Base-by-base conservation (phyloP, 2,113 vertebrate genomes). In the Oncorhynchus clarkii region DNA sequence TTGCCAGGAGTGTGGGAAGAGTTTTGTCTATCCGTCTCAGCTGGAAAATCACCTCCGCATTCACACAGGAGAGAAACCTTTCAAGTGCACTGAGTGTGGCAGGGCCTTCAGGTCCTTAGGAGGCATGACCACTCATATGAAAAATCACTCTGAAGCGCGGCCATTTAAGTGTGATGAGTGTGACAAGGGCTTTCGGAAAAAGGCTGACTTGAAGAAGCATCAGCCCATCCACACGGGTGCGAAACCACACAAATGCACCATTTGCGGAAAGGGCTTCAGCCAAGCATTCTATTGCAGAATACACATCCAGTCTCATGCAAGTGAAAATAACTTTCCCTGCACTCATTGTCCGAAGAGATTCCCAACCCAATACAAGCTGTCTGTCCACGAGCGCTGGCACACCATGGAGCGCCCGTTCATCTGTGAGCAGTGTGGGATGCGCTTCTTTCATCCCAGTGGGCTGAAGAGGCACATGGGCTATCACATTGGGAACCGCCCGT, bases 401-500 rank as follows among this genome's bases (percentile, higher is more conserved):
- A 90, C 88, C 66, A 67, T 89, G 11, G 91, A 92, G 4, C 91
- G 90, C 2, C 90, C 91, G 4, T 89, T 91, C 80, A 90, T 92
- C 90, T 92, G 91, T 11, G 91, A 92, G 79, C 90, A 89, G 0
- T 92, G 91, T 0, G 91, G 91, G 4, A 91, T 89, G 73, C 75
- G 90, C 1, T 92, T 91, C 85, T 85, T 90, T 1, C 86, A 90
- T 2, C 91, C 91, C 76, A 92, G 91, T 72, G n/a, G 91, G 86
- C 20, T 92, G 81, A 92, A 92, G 84, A 76, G 91, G 24, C 91
- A 92, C 85, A 91, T 92, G 91, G 91, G 91, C 62, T 92, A 92
- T 80, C 91, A 92, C 73, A 90, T 89, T 2, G 91, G 91, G 0
- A 87, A 92, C 68, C 88, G 91, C 0, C 91, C 90, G 78, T 92